Percentiles rank a stretch among this genome's conserved stretches.
Conservation (phyloP, 2,797 vertebrate genomes). For the Acipenser ruthenus region DNA sequence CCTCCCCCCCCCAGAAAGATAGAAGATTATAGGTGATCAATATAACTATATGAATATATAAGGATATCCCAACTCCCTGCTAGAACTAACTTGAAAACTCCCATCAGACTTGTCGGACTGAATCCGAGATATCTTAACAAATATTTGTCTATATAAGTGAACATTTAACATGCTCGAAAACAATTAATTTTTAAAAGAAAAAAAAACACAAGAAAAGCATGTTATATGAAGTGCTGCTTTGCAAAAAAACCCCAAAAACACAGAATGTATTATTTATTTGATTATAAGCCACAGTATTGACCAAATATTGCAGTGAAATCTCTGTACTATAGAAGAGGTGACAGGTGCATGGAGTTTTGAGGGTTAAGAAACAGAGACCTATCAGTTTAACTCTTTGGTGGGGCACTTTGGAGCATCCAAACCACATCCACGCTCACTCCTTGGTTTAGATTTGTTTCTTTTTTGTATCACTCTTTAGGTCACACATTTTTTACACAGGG, state of each 20-base stretch:
- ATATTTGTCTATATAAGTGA: slow-evolving; percentile 27
- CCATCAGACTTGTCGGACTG: slow-evolving; percentile 23
- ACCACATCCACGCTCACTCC: not conserved
- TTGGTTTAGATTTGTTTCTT: not conserved
- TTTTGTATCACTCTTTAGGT: slow-evolving; percentile 5
- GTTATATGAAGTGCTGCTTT: slow-evolving; percentile 31
- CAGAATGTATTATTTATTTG: slow-evolving; percentile 9
- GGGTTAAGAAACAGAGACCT: not conserved
- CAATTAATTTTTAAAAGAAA: slow-evolving; percentile 17
- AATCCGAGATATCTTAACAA: slow-evolving; percentile 14
- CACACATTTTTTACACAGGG: not conserved
- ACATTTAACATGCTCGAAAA: slow-evolving; percentile 35
- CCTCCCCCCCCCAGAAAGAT: slow-evolving; percentile 23
- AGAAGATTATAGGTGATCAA: slow-evolving; percentile 42
- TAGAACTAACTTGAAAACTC: slow-evolving; percentile 29
- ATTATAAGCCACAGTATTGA: slow-evolving; percentile 25
- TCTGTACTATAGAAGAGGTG: slow-evolving; percentile 8
- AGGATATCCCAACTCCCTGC: slow-evolving; percentile 44
- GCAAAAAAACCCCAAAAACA: slow-evolving; percentile 27
- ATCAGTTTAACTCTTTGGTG: slow-evolving; percentile 12
- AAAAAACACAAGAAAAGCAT: slow-evolving; percentile 27
- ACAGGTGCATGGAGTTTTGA: slow-evolving; percentile 9
- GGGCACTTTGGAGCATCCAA: not conserved
- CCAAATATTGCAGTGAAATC: slow-evolving; percentile 48
- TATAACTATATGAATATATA: slow-evolving; percentile 48